Evolutionary conservation across 1,140 invertebrate species (phyloP).

Genomic region (Eufriesea mexicana): DNA sequence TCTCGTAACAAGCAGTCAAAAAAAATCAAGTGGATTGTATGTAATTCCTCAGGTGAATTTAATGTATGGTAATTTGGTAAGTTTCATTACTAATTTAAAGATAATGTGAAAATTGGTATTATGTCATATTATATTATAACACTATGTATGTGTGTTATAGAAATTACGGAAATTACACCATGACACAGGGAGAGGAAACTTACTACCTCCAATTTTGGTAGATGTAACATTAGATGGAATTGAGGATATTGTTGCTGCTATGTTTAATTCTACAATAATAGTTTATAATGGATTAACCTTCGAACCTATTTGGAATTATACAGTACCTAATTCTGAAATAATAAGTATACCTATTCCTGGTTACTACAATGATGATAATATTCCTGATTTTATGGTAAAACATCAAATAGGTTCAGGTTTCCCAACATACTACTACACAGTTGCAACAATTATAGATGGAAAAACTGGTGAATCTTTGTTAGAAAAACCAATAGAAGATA

Average conservation of each 20-base stretch:
- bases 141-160: conserved; percentile 65
- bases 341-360: conserved; percentile 90
- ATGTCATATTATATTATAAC: conserved; percentile 12
- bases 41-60: conserved; percentile 84
- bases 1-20: conserved; percentile 89
- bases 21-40: conserved; percentile 88
- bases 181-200: conserved; percentile 82
- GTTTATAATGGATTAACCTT: conserved; percentile 89
- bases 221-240: conserved; percentile 90
- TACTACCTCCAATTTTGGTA: conserved; percentile 87
- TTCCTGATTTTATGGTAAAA: conserved; percentile 93
- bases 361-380: conserved; percentile 90
- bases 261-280: conserved; percentile 88
- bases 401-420: conserved; percentile 89
- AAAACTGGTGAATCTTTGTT: conserved; percentile 86
- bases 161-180: conserved; percentile 79
- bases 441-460: conserved; percentile 88
- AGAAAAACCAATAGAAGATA: conserved; percentile 86
- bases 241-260: conserved; percentile 88
- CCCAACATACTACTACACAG: conserved; percentile 89
- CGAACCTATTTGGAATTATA: conserved; percentile 88
- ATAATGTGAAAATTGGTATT: conserved; percentile 1
- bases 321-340: conserved; percentile 85
- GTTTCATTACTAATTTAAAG: conserved; percentile 66
- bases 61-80: conserved; percentile 83